These are phyloP conservation scores for Troides aeacus DNA, from an alignment of 2,888 invertebrate genomes.

Conservation along the genomic window DNA sequence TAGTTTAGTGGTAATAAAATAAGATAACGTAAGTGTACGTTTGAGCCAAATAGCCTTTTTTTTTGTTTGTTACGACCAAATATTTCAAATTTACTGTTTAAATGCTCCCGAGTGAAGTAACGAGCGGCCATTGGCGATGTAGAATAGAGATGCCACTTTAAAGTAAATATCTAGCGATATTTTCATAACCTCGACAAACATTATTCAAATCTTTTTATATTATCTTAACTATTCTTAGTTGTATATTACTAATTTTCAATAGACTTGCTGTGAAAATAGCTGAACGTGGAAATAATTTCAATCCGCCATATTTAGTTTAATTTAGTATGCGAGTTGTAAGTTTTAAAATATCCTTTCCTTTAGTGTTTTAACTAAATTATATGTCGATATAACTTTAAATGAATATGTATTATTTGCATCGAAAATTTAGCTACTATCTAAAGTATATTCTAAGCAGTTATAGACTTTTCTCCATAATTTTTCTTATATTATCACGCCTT, in stretches of 20 bases:
- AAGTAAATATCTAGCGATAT: slow-evolving; percentile 17
- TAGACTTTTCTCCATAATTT: no score
- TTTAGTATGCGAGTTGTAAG: no score
- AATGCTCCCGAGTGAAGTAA: slow-evolving; percentile 19
- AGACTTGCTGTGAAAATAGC: neutral
- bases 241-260: neutral
- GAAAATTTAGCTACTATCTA: no score
- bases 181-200: slow-evolving; percentile 19
- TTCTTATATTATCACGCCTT: no score
- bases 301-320: no score
- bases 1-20: slow-evolving; percentile 16
- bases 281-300: no score
- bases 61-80: slow-evolving; percentile 20
- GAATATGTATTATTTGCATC: no score
- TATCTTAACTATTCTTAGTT: neutral
- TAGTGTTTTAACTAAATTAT: no score
- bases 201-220: slow-evolving; percentile 6
- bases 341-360: no score
- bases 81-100: slow-evolving; percentile 17
- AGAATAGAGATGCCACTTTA: slow-evolving; percentile 10
- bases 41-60: slow-evolving; percentile 17
- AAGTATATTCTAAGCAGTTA: no score
- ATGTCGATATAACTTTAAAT: no score
- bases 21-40: slow-evolving; percentile 10
- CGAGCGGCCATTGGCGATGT: slow-evolving; percentile 16